phyloP scores from a whole-genome alignment of 2,888 invertebrate genomes.

The Sesia apiformis region DNA sequence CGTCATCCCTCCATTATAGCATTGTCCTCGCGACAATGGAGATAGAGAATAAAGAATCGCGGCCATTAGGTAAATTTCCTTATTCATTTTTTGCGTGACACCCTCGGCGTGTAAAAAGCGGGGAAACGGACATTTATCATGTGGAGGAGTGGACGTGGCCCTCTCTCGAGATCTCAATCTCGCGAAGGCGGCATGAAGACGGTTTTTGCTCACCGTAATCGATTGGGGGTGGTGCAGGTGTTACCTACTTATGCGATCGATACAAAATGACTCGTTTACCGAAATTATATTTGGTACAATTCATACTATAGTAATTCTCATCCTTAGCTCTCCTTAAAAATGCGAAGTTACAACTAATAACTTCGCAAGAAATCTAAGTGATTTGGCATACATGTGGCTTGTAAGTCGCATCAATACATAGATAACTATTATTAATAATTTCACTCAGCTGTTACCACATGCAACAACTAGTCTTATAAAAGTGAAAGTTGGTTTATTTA shows the following conservation, averaged over 20 bases:
- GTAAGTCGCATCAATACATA: no score
- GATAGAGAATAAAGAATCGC: conserved; percentile 68
- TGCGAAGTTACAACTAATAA: no score
- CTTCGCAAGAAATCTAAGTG: no score
- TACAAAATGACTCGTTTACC: no score
- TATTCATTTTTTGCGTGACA: conserved; percentile 72
- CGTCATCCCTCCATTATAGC: conserved; percentile 71
- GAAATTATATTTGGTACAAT: no score
- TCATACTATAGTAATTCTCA: no score
- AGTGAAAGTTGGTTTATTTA: no score
- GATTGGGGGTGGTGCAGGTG: conserved; percentile 29
- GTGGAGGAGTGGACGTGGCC: conserved; percentile 11
- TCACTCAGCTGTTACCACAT: no score
- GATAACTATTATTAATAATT: no score
- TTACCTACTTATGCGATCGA: not conserved
- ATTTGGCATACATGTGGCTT: no score
- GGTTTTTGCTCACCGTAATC: conserved; percentile 44
- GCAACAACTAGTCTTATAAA: no score
- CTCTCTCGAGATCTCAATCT: conserved; percentile 56
- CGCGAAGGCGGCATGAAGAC: conserved; percentile 28
- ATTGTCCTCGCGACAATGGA: conserved; percentile 69
- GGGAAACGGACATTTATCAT: conserved; percentile 62
- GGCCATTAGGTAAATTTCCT: conserved; percentile 74
- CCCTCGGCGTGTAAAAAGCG: conserved; percentile 57
- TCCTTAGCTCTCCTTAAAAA: no score